A percentile compares a stretch with the other conserved stretches of the same genome.
Conservation (phyloP, 2,888 invertebrate species). For the Oscheius sp. region DNA sequence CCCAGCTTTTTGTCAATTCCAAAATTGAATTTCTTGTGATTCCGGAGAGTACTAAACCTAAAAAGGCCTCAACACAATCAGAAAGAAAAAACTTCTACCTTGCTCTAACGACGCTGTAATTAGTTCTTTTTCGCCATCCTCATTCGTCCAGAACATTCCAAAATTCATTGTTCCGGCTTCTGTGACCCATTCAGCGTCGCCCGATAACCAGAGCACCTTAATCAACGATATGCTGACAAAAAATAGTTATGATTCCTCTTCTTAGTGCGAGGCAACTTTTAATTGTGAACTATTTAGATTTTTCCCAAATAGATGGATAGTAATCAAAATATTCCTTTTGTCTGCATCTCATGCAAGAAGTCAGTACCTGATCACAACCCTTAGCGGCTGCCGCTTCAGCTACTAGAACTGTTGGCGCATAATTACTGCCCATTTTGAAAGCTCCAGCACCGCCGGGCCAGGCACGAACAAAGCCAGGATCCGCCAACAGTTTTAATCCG, state of each 20-base stretch:
- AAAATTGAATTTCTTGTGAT: conserved; percentile 89
- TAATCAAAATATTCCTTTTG: no score
- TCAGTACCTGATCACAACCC: conserved; percentile 83
- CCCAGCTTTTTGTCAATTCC: conserved; percentile 82
- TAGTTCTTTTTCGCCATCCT: conserved; percentile 89
- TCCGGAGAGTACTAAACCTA: conserved; percentile 84
- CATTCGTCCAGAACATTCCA: conserved; percentile 86
- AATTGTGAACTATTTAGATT: no score
- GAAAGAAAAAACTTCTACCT: conserved; percentile 28
- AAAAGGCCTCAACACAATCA: neutral
- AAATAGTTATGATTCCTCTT: conserved; percentile 75
- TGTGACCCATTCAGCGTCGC: conserved; percentile 76
- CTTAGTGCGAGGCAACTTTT: no score
- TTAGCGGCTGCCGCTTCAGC: conserved; percentile 79
- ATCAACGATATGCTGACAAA: no score
- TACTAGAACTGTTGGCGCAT: conserved; percentile 74
- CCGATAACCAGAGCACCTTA: conserved; percentile 74
- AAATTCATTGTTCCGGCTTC: conserved; percentile 99
- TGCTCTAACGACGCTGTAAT: conserved; percentile 87
- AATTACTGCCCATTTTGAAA: conserved; percentile 87
- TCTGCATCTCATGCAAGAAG: no score
- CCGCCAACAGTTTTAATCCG: conserved; percentile 80
- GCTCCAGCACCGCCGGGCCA: conserved; percentile 93
- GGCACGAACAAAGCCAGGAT: conserved; percentile 81
- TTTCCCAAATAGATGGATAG: no score